Evolutionary conservation across 2,888 invertebrate genomes (phyloP).

Genomic region (Napeogenes inachia): DNA sequence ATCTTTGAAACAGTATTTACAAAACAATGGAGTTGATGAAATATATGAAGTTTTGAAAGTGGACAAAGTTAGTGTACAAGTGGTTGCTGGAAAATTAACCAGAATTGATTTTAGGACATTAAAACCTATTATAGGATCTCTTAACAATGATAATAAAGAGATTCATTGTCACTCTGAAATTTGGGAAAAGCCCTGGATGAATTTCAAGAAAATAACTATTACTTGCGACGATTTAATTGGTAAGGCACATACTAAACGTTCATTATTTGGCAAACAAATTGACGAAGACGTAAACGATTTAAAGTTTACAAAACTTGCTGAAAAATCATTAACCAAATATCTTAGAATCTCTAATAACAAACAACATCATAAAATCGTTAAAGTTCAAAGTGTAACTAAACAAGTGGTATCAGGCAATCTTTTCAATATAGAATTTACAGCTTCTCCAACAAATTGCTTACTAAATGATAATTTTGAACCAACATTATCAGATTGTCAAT

Average conservation of each 20-base stretch:
- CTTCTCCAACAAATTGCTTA: constrained; percentile 38
- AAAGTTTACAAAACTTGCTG: constrained; percentile 40
- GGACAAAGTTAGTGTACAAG: constrained; percentile 52
- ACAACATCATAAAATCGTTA: constrained; percentile 36
- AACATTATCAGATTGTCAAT: constrained; percentile 30
- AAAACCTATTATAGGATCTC: constrained; percentile 44
- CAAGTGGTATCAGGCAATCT: constrained; percentile 42
- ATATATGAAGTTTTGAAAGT: constrained; percentile 55
- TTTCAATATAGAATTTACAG: constrained; percentile 45
- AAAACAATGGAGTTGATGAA: constrained; percentile 24
- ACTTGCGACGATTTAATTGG: constrained; percentile 14
- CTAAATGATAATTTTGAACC: constrained; percentile 31
- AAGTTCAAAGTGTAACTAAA: constrained; percentile 41
- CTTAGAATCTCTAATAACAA: constrained; percentile 33
- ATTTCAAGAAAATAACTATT: constrained; percentile 40
- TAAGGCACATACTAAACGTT: neutral
- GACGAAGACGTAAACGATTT: constrained; percentile 36
- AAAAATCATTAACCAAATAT: constrained; percentile 44
- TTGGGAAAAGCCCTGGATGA: constrained; percentile 60
- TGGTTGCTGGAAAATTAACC: constrained; percentile 63
- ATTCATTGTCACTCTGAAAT: constrained; percentile 62
- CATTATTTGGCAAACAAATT: constrained; percentile 22
- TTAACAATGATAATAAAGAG: constrained; percentile 36
- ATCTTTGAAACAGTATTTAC: constrained; percentile 37
- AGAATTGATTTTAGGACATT: constrained; percentile 35